These are phyloP conservation scores for Gallinago media DNA, from an alignment of 2,113 vertebrate genomes.

Conservation along the genomic window DNA sequence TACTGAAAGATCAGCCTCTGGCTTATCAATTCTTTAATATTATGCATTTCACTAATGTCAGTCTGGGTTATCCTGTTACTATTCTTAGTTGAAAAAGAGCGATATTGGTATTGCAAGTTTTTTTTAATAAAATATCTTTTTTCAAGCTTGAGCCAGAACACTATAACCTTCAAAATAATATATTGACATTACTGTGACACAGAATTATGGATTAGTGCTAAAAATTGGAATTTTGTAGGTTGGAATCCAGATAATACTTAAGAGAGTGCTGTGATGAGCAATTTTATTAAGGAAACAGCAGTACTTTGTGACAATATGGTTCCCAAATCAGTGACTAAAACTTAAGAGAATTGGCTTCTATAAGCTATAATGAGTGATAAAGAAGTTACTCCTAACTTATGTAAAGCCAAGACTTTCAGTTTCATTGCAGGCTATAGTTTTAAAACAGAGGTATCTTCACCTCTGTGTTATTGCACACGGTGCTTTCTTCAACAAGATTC, in stretches of 20 bases:
- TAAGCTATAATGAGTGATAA: not conserved
- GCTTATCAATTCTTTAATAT: conserved; percentile 42
- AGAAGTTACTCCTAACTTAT: not conserved
- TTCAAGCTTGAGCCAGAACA: not conserved
- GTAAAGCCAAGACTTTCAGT: not conserved
- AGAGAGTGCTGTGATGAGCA: not conserved
- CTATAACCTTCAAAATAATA: not conserved
- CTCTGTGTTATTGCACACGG: not conserved
- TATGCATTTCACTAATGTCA: not conserved
- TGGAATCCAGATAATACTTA: not conserved
- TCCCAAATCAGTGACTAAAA: not conserved
- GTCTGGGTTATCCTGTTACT: not conserved
- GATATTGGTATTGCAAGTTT: not conserved
- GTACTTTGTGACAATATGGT: not conserved
- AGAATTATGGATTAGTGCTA: not conserved
- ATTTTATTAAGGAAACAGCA: not conserved
- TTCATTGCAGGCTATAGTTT: accelerated
- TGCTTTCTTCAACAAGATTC: not conserved
- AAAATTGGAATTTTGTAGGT: not conserved
- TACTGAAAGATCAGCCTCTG: conserved; percentile 15
- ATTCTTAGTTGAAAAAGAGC: not conserved
- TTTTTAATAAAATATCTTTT: not conserved
- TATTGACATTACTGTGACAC: not conserved
- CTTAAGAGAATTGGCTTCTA: not conserved
- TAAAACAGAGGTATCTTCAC: not conserved